Evolutionary conservation across 2,113 vertebrate species (phyloP).

Genomic region (Todiramphus saurophagus): DNA sequence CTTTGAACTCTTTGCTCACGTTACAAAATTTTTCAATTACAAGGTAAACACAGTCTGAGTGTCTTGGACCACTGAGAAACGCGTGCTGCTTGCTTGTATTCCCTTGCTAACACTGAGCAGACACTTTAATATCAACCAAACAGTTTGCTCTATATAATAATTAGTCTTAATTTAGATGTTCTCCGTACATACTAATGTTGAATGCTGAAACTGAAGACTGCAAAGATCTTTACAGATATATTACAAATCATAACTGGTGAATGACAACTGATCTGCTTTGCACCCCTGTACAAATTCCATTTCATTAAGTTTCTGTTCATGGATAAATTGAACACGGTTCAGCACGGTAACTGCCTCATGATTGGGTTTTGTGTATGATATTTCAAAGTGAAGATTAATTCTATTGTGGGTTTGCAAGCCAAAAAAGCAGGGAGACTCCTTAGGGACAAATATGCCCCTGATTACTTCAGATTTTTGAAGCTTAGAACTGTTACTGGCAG

Average conservation of each 20-base stretch:
- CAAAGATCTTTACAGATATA: neutral
- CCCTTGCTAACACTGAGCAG: neutral
- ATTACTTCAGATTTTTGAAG: neutral
- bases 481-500: neutral
- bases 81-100: neutral
- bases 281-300: neutral
- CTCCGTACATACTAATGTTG: neutral
- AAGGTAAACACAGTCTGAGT: constrained; percentile 77
- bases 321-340: neutral
- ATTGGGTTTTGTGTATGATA: neutral
- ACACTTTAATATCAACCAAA: neutral
- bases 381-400: neutral
- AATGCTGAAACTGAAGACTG: neutral
- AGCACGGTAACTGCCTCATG: neutral
- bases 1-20: constrained; percentile 96
- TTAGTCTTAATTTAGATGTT: neutral
- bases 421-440: neutral
- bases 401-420: neutral
- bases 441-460: neutral
- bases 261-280: neutral
- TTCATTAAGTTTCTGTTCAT: neutral
- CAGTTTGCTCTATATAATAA: neutral
- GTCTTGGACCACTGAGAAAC: neutral
- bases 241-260: neutral
- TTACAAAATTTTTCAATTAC: constrained; percentile 96